Evolutionary conservation across 2,113 vertebrate genomes (phyloP).

Genomic region (Maylandia zebra): DNA sequence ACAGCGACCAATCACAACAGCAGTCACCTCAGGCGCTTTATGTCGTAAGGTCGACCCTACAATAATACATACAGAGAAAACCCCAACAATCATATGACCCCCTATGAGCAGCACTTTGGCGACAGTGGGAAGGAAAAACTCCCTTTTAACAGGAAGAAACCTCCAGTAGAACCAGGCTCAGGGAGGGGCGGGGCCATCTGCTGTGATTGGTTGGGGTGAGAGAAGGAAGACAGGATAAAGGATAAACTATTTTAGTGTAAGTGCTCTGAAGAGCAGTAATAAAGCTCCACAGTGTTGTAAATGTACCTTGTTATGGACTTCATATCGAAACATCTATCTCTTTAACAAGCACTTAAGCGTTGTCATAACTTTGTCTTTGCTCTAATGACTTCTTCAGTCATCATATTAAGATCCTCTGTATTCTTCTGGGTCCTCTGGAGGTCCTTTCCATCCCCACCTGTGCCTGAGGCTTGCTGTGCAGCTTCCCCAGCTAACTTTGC

Average conservation of each 20-base stretch:
- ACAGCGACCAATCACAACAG: fast-evolving
- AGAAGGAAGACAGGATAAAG: neutral
- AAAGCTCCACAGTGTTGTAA: neutral
- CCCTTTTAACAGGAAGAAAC: neutral
- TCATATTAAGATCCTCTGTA: neutral
- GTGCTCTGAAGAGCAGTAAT: neutral
- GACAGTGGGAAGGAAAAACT: neutral
- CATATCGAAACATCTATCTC: fast-evolving
- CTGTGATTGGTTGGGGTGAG: fast-evolving
- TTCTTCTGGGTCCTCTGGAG: neutral
- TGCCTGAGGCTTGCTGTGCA: neutral
- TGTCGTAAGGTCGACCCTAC: fast-evolving
- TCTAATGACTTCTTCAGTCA: neutral
- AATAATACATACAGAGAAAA: neutral
- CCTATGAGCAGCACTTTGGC: neutral
- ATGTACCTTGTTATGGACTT: neutral
- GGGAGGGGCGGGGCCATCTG: neutral
- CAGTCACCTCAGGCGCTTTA: too few species aligned
- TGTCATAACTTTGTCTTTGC: neutral
- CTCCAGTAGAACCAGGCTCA: fast-evolving
- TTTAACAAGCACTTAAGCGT: neutral
- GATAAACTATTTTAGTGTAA: neutral
- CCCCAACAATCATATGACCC: neutral
- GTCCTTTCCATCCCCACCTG: neutral
- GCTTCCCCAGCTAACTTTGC: neutral